phyloP scores from a whole-genome alignment of 1,140 invertebrate genomes.

The Drosophila aff. region DNA sequence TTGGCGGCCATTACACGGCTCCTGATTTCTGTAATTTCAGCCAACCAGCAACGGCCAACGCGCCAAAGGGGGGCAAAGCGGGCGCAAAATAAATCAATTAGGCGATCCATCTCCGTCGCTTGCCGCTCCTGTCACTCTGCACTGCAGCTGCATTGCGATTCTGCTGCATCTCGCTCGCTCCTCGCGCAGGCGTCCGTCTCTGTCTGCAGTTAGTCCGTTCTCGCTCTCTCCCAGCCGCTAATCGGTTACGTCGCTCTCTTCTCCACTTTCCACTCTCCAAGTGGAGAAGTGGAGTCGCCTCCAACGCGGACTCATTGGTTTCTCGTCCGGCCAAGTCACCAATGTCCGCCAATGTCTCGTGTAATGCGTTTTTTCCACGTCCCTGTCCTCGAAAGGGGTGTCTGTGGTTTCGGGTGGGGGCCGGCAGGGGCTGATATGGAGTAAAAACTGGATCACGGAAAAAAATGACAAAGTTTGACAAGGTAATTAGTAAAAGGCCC shows the following conservation, averaged over 20 bases:
- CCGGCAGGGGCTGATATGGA: neutral
- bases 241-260: slow-evolving; percentile 34
- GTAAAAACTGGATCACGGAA: slow-evolving; percentile 1
- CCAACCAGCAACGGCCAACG: slow-evolving; percentile 37
- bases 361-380: slow-evolving; percentile 69
- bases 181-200: slow-evolving; percentile 20
- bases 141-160: slow-evolving; percentile 34
- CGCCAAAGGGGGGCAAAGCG: slow-evolving; percentile 19
- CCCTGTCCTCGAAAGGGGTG: neutral
- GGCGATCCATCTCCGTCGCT: slow-evolving; percentile 47
- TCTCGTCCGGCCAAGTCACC: slow-evolving; percentile 51
- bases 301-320: slow-evolving; percentile 59
- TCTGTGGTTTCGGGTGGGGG: neutral
- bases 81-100: slow-evolving; percentile 72
- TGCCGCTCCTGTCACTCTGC: slow-evolving; percentile 32
- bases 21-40: slow-evolving; percentile 44
- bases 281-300: slow-evolving; percentile 28
- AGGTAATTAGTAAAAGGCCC: neutral
- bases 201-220: neutral
- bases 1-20: slow-evolving; percentile 60
- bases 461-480: slow-evolving; percentile 1
- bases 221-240: slow-evolving; percentile 5
- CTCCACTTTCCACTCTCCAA: slow-evolving; percentile 19
- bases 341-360: slow-evolving; percentile 37
- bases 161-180: slow-evolving; percentile 8